Percentiles rank a stretch among this genome's conserved stretches.
phyloP scores from a whole-genome alignment of 2,113 vertebrate genomes.

The Caretta caretta region DNA sequence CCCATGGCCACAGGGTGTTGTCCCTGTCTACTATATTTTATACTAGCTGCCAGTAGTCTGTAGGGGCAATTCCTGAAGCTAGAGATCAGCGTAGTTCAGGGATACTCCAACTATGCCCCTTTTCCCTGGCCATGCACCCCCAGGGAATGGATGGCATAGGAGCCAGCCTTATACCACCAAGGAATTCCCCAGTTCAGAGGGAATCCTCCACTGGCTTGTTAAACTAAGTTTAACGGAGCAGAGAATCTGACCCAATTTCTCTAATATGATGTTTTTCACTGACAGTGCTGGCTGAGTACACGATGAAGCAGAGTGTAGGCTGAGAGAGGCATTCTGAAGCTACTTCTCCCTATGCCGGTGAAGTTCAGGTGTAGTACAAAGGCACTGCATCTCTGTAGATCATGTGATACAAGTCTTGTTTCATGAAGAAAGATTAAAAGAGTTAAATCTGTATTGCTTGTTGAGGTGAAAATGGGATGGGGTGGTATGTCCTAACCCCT shows the following conservation, averaged over 20 bases:
- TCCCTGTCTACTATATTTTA: neutral
- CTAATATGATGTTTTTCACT: neutral
- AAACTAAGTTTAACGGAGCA: neutral
- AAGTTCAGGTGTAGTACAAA: neutral
- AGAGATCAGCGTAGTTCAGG: neutral
- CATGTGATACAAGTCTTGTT: neutral
- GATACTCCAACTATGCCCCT: neutral
- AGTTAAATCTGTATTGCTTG: neutral
- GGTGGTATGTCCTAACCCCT: neutral
- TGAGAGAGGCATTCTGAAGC: neutral
- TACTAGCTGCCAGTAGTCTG: neutral
- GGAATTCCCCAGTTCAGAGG: neutral
- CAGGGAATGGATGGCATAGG: neutral
- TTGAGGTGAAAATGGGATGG: neutral
- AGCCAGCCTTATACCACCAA: neutral
- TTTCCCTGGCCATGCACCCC: neutral
- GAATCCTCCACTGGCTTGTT: neutral
- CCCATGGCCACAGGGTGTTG: neutral
- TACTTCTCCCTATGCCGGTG: neutral
- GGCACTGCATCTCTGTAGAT: accelerated
- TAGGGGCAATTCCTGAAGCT: neutral
- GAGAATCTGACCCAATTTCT: neutral
- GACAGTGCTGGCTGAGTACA: neutral
- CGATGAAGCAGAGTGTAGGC: neutral
- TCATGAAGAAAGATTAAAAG: neutral